Evolutionary conservation across 2,113 vertebrate species (phyloP).

Genomic region (Tylochromis polylepis): DNA sequence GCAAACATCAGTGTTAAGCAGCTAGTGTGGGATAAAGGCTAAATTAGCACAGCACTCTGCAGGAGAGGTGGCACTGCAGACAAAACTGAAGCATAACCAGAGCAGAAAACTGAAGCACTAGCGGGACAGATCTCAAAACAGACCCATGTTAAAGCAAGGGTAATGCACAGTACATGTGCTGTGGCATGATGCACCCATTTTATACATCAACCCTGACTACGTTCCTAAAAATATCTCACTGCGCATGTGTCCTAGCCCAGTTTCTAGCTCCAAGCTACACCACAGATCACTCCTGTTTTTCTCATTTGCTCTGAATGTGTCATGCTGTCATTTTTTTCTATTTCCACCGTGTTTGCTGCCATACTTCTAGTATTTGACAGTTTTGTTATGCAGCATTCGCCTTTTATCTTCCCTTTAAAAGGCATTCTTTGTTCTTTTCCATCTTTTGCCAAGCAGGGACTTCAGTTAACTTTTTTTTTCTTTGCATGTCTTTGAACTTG

Average conservation of each 20-base stretch:
- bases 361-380: neutral
- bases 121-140: neutral
- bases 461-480: neutral
- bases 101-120: neutral
- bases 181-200: neutral
- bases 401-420: neutral
- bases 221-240: neutral
- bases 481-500: neutral
- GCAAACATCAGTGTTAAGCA: neutral
- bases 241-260: slow-evolving; percentile 15
- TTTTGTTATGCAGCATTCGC: neutral
- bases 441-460: neutral
- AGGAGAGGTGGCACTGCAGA: slow-evolving; percentile 34
- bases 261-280: neutral
- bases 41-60: slow-evolving; percentile 34
- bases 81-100: slow-evolving; percentile 18
- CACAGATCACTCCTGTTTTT: neutral
- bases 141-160: slow-evolving; percentile 1
- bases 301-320: neutral
- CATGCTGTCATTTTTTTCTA: neutral
- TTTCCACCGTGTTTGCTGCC: neutral
- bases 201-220: neutral
- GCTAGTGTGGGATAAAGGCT: slow-evolving; percentile 18
- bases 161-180: neutral
- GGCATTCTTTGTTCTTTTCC: neutral